Evolutionary conservation across 1,140 invertebrate species (phyloP).

Genomic region (Drosophila kikkawai): DNA sequence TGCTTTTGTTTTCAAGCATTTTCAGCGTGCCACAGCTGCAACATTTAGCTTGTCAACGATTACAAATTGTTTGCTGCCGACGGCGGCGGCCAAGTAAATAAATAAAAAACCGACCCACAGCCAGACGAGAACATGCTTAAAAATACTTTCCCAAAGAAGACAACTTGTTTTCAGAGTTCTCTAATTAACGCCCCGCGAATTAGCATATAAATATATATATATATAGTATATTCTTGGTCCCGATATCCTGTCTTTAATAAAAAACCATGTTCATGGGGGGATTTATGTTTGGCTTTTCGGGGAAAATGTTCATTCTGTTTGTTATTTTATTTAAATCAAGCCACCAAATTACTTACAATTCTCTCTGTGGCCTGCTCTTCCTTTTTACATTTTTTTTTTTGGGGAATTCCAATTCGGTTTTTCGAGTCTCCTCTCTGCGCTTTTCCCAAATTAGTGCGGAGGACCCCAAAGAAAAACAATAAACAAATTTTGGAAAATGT

Average conservation of each 20-base stretch:
- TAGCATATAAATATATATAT: constrained; percentile 68
- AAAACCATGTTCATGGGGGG: constrained; percentile 71
- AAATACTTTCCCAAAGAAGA: constrained; percentile 51
- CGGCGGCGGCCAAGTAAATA: constrained; percentile 61
- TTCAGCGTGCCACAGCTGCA: constrained; percentile 68
- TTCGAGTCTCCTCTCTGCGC: constrained; percentile 18
- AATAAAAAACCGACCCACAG: constrained; percentile 41
- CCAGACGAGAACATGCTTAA: constrained; percentile 42
- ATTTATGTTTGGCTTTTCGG: constrained; percentile 76
- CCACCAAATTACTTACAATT: constrained; percentile 70
- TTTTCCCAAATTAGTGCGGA: constrained; percentile 59
- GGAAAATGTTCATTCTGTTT: constrained; percentile 27
- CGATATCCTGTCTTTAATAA: constrained; percentile 72
- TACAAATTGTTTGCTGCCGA: constrained; percentile 72
- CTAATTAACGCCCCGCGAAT: constrained; percentile 69
- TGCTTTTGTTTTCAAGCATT: constrained; percentile 32
- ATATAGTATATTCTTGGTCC: constrained; percentile 19
- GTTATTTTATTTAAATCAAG: constrained; percentile 78
- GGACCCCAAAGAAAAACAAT: constrained; percentile 68
- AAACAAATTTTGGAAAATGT: constrained; percentile 74
- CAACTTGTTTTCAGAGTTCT: constrained; percentile 25
- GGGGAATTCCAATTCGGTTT: constrained; percentile 26
- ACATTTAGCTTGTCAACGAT: constrained; percentile 78
- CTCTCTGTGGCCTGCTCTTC: constrained; percentile 30
- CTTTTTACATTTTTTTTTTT: constrained; percentile 46